phyloP scores from a whole-genome alignment of 2,113 vertebrate species.

The Centropus bengalensis region DNA sequence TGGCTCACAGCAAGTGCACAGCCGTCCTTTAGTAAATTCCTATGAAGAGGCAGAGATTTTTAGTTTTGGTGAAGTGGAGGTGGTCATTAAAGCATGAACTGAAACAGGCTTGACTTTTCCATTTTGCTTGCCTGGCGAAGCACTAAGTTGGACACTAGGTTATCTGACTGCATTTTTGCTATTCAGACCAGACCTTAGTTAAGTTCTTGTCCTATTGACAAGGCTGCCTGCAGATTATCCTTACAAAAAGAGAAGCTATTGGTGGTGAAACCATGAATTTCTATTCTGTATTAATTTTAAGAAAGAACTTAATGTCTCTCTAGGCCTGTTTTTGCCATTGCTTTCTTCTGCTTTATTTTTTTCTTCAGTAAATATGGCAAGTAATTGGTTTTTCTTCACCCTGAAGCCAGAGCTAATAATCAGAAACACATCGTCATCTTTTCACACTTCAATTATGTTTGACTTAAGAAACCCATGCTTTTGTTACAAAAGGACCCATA shows the following conservation, averaged over 20 bases:
- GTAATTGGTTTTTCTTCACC: neutral
- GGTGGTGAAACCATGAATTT: neutral
- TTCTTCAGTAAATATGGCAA: neutral
- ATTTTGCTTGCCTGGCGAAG: neutral
- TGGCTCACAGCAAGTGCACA: neutral
- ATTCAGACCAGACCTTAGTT: neutral
- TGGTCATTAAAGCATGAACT: neutral
- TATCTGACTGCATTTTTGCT: neutral
- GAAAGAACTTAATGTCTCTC: neutral
- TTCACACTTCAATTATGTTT: accelerated
- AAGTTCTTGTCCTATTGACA: neutral
- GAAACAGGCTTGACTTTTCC: neutral
- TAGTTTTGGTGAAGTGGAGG: neutral
- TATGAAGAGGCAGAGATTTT: neutral
- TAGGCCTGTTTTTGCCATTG: neutral
- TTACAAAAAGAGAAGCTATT: neutral
- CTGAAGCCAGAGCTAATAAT: neutral
- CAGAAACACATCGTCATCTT: neutral
- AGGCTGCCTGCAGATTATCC: neutral
- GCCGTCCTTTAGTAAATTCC: neutral
- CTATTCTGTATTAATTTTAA: neutral
- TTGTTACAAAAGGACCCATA: neutral
- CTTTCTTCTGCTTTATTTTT: neutral
- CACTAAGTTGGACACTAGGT: accelerated
- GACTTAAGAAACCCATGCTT: neutral